phyloP scores from a whole-genome alignment of 2,888 invertebrate genomes.

The Lasioglossum villosulum region DNA sequence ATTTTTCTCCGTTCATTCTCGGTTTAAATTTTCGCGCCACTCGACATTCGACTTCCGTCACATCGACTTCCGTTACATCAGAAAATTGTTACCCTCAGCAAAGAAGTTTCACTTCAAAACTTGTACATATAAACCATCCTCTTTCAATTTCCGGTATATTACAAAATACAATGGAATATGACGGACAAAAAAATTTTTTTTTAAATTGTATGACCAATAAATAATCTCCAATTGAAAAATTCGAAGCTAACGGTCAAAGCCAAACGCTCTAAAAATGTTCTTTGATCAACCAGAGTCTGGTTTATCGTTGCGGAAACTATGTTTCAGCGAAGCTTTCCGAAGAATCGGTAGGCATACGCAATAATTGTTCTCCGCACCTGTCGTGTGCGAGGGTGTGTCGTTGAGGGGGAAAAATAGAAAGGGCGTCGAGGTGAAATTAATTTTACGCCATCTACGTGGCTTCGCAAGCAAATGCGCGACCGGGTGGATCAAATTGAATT shows the following conservation, averaged over 20 bases:
- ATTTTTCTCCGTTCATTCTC: no score
- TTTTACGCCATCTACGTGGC: conserved; percentile 28
- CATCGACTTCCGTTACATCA: no score
- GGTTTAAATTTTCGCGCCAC: no score
- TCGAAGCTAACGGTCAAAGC: neutral
- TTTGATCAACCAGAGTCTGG: neutral
- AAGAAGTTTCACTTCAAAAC: no score
- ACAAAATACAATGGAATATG: neutral
- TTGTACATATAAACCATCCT: no score
- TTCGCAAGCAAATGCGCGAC: conserved; percentile 18
- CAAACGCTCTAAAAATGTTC: neutral
- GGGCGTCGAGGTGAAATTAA: conserved; percentile 12
- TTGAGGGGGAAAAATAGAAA: neutral
- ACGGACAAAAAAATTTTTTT: neutral
- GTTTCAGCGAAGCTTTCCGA: neutral
- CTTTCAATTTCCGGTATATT: neutral
- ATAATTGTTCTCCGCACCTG: neutral
- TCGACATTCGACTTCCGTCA: no score
- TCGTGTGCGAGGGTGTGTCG: neutral
- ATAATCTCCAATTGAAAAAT: neutral
- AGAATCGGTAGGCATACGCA: neutral
- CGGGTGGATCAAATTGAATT: conserved; percentile 26
- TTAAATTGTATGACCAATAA: no score
- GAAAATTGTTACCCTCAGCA: no score
- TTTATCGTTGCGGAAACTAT: neutral